Percentiles rank a stretch among this genome's conserved stretches.
These are phyloP conservation scores for Xiphorhynchus elegans DNA, from an alignment of 2,113 vertebrate genomes.

Conservation along the genomic window DNA sequence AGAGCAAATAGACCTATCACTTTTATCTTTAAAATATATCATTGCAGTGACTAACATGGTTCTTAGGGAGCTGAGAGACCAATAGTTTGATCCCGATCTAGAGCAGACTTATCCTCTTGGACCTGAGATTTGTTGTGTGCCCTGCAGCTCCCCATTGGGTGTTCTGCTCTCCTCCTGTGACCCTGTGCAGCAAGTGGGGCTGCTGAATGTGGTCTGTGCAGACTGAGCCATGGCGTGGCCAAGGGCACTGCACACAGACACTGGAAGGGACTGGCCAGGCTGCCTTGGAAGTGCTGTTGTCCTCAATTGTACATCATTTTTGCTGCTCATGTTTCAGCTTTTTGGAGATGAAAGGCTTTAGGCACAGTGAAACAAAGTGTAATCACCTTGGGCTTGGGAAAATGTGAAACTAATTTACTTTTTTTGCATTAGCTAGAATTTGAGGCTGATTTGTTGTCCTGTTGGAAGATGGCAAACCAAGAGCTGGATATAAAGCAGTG, in stretches of 20 bases:
- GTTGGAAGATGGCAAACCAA: neutral
- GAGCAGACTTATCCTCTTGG: neutral
- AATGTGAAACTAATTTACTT: neutral
- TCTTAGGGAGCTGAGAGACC: neutral
- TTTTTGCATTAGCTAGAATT: neutral
- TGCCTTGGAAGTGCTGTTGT: neutral
- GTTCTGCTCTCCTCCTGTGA: neutral
- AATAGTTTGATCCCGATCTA: neutral
- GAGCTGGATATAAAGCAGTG: neutral
- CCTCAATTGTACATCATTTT: rapidly evolving
- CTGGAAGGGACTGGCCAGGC: rapidly evolving
- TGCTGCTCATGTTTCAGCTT: neutral
- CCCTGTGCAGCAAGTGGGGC: neutral
- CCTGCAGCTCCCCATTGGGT: neutral
- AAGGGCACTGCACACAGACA: neutral
- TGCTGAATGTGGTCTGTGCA: neutral
- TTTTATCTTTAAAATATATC: neutral
- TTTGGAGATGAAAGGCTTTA: neutral
- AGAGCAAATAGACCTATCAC: neutral
- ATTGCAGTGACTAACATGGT: neutral
- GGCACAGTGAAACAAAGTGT: neutral
- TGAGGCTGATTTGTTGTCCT: neutral
- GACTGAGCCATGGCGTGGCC: neutral
- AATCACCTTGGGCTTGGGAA: neutral
- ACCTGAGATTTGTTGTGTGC: neutral